phyloP scores from a whole-genome alignment of 2,888 invertebrate genomes.

The Metalampra italica region DNA sequence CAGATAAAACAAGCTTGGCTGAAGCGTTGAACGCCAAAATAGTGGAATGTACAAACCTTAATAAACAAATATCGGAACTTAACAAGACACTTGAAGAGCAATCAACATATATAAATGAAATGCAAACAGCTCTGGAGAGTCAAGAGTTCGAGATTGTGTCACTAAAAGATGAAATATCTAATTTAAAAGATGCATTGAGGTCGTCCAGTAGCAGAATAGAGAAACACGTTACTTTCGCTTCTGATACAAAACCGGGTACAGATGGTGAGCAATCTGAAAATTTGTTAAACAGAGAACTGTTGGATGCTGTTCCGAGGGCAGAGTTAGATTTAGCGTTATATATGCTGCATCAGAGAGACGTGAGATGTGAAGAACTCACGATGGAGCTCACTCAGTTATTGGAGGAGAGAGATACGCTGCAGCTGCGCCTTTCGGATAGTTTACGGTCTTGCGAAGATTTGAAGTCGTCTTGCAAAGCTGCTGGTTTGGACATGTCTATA shows the following conservation, averaged over 20 bases:
- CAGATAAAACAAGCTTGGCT: conserved; percentile 42
- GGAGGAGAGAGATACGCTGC: conserved; percentile 91
- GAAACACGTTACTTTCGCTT: conserved; percentile 68
- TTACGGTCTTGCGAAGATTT: conserved; percentile 84
- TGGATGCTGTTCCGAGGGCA: conserved; percentile 72
- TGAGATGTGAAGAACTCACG: conserved; percentile 91
- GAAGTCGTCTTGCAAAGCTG: conserved; percentile 42
- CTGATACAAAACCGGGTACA: conserved; percentile 56
- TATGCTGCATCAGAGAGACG: conserved; percentile 91
- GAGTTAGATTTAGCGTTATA: conserved; percentile 90
- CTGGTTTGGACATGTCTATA: conserved; percentile 42
- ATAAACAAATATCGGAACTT: conserved; percentile 74
- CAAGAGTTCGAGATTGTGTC: conserved; percentile 87
- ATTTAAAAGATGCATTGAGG: conserved; percentile 45
- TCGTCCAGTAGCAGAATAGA: conserved; percentile 54
- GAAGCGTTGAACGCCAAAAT: conserved; percentile 63
- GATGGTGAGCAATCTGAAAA: conserved; percentile 24
- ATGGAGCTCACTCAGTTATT: conserved; percentile 89
- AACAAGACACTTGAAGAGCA: conserved; percentile 74
- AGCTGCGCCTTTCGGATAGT: conserved; percentile 88
- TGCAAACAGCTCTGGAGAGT: conserved; percentile 80
- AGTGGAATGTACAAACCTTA: conserved; percentile 67
- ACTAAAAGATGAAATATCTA: conserved; percentile 81
- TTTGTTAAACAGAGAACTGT: conserved; percentile 42
- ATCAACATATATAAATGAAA: conserved; percentile 73